phyloP scores from a whole-genome alignment of 2,113 vertebrate species.

The Spilogale gracilis region DNA sequence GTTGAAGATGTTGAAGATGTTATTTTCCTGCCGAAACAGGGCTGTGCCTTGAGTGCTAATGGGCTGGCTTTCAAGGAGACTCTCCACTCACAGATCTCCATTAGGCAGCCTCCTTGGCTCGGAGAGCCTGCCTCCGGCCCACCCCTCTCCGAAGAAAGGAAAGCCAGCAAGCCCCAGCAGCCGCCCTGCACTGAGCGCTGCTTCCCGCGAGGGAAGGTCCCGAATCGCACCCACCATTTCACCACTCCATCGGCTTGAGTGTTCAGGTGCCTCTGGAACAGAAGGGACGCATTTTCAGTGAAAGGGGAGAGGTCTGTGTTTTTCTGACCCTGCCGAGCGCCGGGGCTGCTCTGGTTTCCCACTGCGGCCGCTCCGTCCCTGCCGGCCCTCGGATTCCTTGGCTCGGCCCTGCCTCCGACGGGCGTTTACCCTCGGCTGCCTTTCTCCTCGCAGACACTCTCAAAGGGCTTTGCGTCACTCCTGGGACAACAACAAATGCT shows the following conservation, averaged over 20 bases:
- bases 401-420: accelerated
- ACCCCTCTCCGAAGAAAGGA: not conserved
- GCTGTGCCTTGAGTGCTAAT: not conserved
- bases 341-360: accelerated
- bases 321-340: not conserved
- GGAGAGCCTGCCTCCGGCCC: not conserved
- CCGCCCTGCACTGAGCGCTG: accelerated
- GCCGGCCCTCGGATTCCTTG: not conserved
- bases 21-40: not conserved
- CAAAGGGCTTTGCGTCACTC: not conserved
- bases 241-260: accelerated
- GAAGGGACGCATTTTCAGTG: not conserved
- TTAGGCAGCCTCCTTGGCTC: not conserved
- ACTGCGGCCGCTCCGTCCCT: accelerated
- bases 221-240: accelerated
- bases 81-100: not conserved
- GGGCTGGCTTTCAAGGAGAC: not conserved
- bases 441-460: not conserved
- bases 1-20: not conserved
- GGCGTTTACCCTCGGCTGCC: not conserved
- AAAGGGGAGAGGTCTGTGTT: not conserved
- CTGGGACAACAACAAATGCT: not conserved
- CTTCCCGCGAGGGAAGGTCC: no score
- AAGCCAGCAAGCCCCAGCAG: accelerated
- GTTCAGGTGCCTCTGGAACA: not conserved